Evolutionary conservation across 1,140 invertebrate genomes (phyloP).

Genomic region (Chironomus striatipennis): DNA sequence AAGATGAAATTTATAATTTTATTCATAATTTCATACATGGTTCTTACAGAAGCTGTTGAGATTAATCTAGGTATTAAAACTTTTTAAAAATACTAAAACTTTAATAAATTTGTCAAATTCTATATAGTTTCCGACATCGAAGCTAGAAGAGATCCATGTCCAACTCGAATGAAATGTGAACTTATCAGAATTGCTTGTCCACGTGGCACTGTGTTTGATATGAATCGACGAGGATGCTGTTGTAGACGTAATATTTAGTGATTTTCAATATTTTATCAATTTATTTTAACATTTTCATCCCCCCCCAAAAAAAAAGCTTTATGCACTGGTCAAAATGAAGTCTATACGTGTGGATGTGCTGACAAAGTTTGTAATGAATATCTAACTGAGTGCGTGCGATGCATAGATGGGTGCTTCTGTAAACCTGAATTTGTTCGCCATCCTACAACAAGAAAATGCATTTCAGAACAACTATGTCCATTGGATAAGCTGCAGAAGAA

Average conservation of each 20-base stretch:
- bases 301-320: no score
- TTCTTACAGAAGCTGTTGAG: no score
- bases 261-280: not conserved
- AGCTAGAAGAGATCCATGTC: not conserved
- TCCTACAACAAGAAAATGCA: not conserved
- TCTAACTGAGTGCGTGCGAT: not conserved
- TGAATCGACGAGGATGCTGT: not conserved
- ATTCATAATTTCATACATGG: no score
- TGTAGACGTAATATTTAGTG: not conserved
- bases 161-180: not conserved
- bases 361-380: not conserved
- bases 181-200: not conserved
- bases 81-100: no score
- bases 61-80: no score
- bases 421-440: not conserved
- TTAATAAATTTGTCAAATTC: no score
- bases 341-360: not conserved
- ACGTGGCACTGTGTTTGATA: not conserved
- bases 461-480: not conserved
- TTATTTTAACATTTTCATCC: no score
- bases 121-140: no score
- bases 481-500: no score
- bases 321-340: not conserved
- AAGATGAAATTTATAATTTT: no score
- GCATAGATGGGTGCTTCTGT: not conserved